These are phyloP conservation scores for Epinotia demarniana DNA, from an alignment of 2,888 invertebrate genomes.

Conservation along the genomic window DNA sequence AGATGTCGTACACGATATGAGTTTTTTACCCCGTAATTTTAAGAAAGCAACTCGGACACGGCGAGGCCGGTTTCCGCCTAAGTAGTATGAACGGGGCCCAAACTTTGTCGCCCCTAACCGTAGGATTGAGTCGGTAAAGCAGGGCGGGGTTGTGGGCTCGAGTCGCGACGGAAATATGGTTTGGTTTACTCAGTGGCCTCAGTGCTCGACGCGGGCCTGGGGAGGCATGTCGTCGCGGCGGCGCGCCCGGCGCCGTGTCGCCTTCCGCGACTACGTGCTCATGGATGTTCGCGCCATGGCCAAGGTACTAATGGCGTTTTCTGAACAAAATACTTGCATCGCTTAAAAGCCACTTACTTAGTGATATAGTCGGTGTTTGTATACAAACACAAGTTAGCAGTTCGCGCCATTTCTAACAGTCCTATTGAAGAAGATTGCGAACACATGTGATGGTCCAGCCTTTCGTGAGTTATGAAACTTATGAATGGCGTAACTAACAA, in stretches of 20 bases:
- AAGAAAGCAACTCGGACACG: neutral
- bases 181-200: slow-evolving; percentile 40
- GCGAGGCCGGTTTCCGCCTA: neutral
- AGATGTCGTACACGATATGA: neutral
- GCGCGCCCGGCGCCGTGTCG: slow-evolving; percentile 72
- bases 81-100: slow-evolving; percentile 6
- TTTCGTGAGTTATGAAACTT: no score
- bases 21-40: neutral
- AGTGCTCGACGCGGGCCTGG: slow-evolving; percentile 73
- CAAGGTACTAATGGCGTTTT: slow-evolving; percentile 64
- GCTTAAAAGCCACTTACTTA: neutral
- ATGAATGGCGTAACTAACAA: no score
- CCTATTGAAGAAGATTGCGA: no score
- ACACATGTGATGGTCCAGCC: no score
- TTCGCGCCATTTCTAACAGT: slow-evolving; percentile 10
- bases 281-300: slow-evolving; percentile 81
- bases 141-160: slow-evolving; percentile 34
- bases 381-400: slow-evolving; percentile 17
- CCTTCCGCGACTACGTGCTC: slow-evolving; percentile 78
- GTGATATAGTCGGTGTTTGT: neutral
- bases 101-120: neutral
- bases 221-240: slow-evolving; percentile 76
- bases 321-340: neutral
- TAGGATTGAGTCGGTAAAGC: slow-evolving; percentile 37
- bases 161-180: neutral